Evolutionary conservation across 30 jellyfish, hydroid and myxozoan species (phyloP), one percentile per base, ranked within the genome.

Genomic region (Nemopilema nomurai): DNA sequence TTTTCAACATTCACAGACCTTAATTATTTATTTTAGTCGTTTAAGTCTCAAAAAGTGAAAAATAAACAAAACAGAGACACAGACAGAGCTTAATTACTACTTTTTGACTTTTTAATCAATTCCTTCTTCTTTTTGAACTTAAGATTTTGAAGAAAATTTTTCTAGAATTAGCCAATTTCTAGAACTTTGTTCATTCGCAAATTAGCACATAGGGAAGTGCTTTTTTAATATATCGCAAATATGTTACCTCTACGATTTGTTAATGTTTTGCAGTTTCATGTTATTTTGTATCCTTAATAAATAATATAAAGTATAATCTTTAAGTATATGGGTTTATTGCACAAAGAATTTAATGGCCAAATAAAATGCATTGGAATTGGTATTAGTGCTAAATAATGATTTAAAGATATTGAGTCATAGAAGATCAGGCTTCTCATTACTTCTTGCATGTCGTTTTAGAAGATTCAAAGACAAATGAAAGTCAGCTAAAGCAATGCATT

Each of bases 401-500:
- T 41, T 41, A 6, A 41, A 13, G 57, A 41, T 41, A 41, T 41
- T 41, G 57, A 41, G 57, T 41, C 57, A 41, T 41, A 41, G 57
- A 41, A 41, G 57, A 41, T 41, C 57, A 41, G 6, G 57, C 57
- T 41, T 41, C 6, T 41, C 13, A 41, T n/a, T n/a, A n/a, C n/a
- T n/a, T n/a, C n/a, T n/a, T n/a, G n/a, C n/a, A n/a, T n/a, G n/a
- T n/a, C n/a, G n/a, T n/a, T n/a, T n/a, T 50, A 22, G 0, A 63
- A 49, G 31, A 31, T 66, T 28, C 30, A 63, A 82, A 82, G 19
- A 25, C 62, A 68, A 82, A 67, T 28, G 28, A 69, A 25, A 89
- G 51, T 8, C 19, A 71, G 16, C 51, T 69, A 69, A 21, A 69
- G 28, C 72, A 19, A 49, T 67, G 87, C 67, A 25, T 41, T 69